Percentiles rank a stretch among this genome's conserved stretches.
These are phyloP conservation scores for Vulpes ferrilata DNA, from an alignment of 2,113 vertebrate species.

Conservation along the genomic window DNA sequence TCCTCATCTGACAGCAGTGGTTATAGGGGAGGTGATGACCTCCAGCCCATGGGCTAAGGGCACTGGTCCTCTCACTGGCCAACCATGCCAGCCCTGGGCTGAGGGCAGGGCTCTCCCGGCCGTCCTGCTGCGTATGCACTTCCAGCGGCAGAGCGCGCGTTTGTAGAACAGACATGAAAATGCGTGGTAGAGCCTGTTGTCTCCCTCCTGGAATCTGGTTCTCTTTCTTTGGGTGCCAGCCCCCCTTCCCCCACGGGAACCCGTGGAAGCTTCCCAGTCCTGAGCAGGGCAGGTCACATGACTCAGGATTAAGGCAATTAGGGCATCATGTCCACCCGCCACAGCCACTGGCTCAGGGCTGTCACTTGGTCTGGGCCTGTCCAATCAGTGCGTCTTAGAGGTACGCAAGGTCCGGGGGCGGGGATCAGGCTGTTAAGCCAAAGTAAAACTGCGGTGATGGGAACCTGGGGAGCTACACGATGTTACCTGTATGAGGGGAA, in stretches of 20 bases:
- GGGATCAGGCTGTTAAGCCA: neutral
- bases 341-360: neutral
- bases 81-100: neutral
- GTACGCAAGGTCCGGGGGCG: too few relatives aligned
- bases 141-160: neutral
- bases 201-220: neutral
- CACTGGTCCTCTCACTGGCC: neutral
- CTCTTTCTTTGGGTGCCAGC: neutral
- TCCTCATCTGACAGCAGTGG: neutral
- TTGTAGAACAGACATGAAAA: neutral
- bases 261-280: neutral
- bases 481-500: too few relatives aligned
- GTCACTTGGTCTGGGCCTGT: neutral
- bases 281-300: neutral
- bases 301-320: neutral
- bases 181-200: neutral
- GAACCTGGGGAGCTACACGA: neutral
- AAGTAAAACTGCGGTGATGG: neutral
- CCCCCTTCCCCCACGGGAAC: too few relatives aligned
- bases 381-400: neutral
- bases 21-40: too few relatives aligned
- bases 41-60: neutral
- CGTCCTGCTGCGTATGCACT: neutral
- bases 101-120: neutral
- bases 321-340: neutral